phyloP scores from a whole-genome alignment of 2,113 vertebrate species.

The Dicrurus megarhynchus region DNA sequence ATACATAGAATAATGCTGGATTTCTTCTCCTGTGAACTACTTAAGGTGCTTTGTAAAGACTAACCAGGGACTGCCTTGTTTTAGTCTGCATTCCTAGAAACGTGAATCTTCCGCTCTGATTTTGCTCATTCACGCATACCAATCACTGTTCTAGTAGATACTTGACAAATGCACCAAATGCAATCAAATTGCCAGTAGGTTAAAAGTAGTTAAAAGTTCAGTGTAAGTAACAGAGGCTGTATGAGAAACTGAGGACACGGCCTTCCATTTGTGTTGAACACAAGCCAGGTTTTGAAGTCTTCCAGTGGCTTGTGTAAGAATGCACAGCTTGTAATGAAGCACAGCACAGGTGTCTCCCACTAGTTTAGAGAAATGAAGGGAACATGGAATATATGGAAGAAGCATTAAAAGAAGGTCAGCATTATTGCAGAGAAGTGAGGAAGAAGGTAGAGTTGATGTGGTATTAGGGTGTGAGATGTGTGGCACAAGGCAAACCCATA shows the following conservation, averaged over 20 bases:
- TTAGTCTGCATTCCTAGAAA: neutral
- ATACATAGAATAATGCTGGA: neutral
- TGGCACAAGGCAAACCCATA: neutral
- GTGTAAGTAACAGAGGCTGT: neutral
- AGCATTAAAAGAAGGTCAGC: neutral
- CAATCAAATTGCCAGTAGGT: neutral
- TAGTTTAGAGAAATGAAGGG: neutral
- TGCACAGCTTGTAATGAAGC: neutral
- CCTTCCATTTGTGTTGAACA: neutral
- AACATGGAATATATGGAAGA: neutral
- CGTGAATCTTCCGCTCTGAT: accelerated
- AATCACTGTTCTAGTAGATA: neutral
- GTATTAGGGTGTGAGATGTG: neutral
- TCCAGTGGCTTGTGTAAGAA: neutral
- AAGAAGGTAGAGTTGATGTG: neutral
- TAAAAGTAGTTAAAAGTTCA: neutral
- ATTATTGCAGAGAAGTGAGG: neutral
- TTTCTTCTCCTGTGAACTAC: neutral
- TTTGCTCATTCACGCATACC: neutral
- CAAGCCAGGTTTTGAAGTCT: neutral
- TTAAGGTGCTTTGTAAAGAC: neutral
- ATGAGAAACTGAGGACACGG: neutral
- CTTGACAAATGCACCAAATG: neutral
- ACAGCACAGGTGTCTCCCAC: accelerated
- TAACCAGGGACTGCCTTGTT: neutral